Base-by-base conservation (phyloP, 2,888 invertebrate species). In the Drosophila melanocephala region DNA sequence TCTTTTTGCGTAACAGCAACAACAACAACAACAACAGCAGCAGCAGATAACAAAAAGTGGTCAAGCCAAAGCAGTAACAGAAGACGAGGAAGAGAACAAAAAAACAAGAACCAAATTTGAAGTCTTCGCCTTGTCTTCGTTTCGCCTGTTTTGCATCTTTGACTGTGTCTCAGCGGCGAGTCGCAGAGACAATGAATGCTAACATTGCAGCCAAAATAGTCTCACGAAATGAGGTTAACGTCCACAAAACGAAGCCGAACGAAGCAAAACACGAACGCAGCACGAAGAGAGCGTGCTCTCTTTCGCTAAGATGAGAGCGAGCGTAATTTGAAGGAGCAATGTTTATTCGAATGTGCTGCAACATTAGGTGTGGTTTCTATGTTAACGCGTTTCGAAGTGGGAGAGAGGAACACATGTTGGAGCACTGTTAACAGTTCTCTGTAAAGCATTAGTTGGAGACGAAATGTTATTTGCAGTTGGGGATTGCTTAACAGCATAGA, bases 1-100 rank as follows among this genome's bases (percentile, higher is more conserved):
- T 87, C 91, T 84, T 88, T 88, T 89, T 74, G 75, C 70, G 72
- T 71, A 69, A 32, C 53, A 66, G 53, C 58, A 65, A 52, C 62
- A 74, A 65, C 61, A 72, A 67, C 61, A 76, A 58, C 63, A 69
- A 42, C 35, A 47, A 37, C 65, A 70, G 59, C 63, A 66, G 50
- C 51, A 62, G 32, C 44, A 52, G 83, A 84, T 79, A 87, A 71
- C 72, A 72, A 83, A 86, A 87, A 81, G 68, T 89, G 89, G 61
- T 62, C 72, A 62, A 68, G 73, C 66, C 58, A 63, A 44, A 32
- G 30, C 39, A 26, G 47, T 14, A 16, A 26, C 26, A 9, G 22
- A 47, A 16, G 16, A 16, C 26, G 47, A 16, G 26, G 56, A 66
- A 69, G 70, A 65, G 69, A 50, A 42, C 51, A 59, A 72, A 19